Base-by-base conservation (phyloP, 2,888 invertebrate genomes). In the Hirtodrosophila alboralis region DNA sequence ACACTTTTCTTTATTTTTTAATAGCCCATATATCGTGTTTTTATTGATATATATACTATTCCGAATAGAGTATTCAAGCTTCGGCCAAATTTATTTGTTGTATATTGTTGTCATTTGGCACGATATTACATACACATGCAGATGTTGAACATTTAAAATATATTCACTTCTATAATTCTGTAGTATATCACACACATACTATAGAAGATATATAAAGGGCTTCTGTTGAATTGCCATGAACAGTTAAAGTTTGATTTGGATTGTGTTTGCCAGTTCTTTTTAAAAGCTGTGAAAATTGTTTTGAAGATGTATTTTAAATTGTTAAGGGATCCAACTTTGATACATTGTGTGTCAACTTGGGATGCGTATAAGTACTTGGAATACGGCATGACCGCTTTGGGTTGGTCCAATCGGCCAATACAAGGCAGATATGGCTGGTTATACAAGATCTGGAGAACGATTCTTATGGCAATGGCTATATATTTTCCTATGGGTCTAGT, bases 361-460 rank as follows among this genome's bases (percentile, higher is more conserved):
- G 75, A 75, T 59, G 37, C 44, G 1, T 70, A 41, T 9, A 45
- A 14, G 12, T 75, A 75, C 8, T 6, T 64, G 18, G 31, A 56
- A n/a, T 38, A 49, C 1, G 52, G 37, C 1, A 54, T 72, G 63
- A 40, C 5, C 0, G 6, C 26, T 0, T 4, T 58, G 8, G 76
- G 76, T 7, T 74, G 72, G 67, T 2, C 61, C 27, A 28, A 58
- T 0, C 52, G 36, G 2, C 7, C 33, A 1, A 16, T 44, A 4
- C 13, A 36, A 1, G n/a, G 27, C 9, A 18, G 14, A 12, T 54
- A 51, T 33, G 28, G 9, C 0, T 12, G 28, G 3, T 2, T 51
- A 2, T 41, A 58, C 10, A 36, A 6, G 16, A n/a, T 73, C 3
- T 41, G 38, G 18, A 57, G 41, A 16, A 4, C 4, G 3, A 7